phyloP scores from a whole-genome alignment of 2,113 vertebrate genomes.

The Takifugu flavidus region DNA sequence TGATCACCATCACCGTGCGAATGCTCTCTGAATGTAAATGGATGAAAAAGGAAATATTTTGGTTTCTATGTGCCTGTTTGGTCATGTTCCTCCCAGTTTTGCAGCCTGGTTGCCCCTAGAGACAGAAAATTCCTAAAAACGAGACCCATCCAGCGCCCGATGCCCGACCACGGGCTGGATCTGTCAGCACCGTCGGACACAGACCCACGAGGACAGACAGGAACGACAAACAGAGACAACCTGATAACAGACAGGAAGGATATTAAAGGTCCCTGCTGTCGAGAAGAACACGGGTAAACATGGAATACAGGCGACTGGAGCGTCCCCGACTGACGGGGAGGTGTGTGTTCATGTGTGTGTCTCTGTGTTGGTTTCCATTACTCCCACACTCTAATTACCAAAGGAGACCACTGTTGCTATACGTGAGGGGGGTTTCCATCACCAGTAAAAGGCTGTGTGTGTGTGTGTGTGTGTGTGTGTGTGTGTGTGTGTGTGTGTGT shows the following conservation, averaged over 20 bases:
- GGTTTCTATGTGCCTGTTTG: too few species aligned
- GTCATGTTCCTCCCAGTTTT: not conserved
- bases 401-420: conserved; percentile 35
- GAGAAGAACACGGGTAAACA: conserved; percentile 11
- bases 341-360: conserved; percentile 2
- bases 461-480: too few species aligned
- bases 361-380: conserved; percentile 42
- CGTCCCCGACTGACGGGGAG: conserved; percentile 4
- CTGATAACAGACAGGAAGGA: conserved; percentile 42
- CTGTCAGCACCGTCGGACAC: conserved; percentile 54
- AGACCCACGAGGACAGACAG: conserved; percentile 57
- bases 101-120: conserved; percentile 33
- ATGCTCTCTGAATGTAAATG: too few species aligned
- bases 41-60: too few species aligned
- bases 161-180: conserved; percentile 37
- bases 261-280: not conserved
- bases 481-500: not conserved
- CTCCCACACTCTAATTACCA: conserved; percentile 51
- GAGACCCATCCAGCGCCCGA: conserved; percentile 3
- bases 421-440: conserved; percentile 37
- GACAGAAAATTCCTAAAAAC: not conserved
- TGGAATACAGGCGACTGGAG: not conserved
- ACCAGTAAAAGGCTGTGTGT: conserved; percentile 1
- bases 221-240: conserved; percentile 56
- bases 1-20: not conserved